Conservation (phyloP, 2,113 vertebrate species). For the Periophthalmus modestus region DNA sequence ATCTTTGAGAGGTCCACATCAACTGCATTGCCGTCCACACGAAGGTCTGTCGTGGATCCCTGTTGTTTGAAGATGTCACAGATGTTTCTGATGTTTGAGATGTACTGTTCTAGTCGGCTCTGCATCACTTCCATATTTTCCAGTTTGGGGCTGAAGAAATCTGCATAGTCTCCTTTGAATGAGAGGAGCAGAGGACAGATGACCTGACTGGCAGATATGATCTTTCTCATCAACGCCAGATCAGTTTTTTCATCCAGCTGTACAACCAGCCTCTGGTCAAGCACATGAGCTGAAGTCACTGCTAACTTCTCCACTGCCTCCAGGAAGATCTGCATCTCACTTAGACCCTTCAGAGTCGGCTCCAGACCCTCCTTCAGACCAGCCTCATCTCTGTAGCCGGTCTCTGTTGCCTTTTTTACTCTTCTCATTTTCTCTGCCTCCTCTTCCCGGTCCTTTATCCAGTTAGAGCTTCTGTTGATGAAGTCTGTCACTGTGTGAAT, state of each 20-base stretch:
- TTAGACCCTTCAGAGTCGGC: slow-evolving; percentile 56
- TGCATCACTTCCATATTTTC: slow-evolving; percentile 61
- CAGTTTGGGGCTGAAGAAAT: slow-evolving; percentile 63
- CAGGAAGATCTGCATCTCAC: slow-evolving; percentile 63
- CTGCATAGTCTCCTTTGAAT: slow-evolving; percentile 61
- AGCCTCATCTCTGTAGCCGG: background rate
- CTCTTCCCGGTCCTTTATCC: background rate
- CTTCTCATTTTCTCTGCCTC: background rate
- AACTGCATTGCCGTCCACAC: background rate
- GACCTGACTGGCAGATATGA: slow-evolving; percentile 38
- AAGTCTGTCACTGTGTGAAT: background rate
- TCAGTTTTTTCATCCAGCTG: slow-evolving; percentile 35
- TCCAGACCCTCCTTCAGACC: slow-evolving; percentile 61
- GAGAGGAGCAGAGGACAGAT: slow-evolving; percentile 61
- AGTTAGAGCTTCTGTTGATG: background rate
- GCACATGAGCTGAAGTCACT: slow-evolving; percentile 69
- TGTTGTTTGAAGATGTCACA: slow-evolving; percentile 19
- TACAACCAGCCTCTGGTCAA: slow-evolving; percentile 29
- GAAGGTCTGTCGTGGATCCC: background rate
- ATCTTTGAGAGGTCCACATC: slow-evolving; percentile 33
- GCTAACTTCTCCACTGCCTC: slow-evolving; percentile 74
- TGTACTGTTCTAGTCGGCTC: slow-evolving; percentile 66
- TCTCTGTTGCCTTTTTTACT: background rate
- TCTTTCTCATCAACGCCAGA: slow-evolving; percentile 23
- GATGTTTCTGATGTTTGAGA: slow-evolving; percentile 50